Conservation (phyloP, 2,888 invertebrate species). For the Corbicula japonica region DNA sequence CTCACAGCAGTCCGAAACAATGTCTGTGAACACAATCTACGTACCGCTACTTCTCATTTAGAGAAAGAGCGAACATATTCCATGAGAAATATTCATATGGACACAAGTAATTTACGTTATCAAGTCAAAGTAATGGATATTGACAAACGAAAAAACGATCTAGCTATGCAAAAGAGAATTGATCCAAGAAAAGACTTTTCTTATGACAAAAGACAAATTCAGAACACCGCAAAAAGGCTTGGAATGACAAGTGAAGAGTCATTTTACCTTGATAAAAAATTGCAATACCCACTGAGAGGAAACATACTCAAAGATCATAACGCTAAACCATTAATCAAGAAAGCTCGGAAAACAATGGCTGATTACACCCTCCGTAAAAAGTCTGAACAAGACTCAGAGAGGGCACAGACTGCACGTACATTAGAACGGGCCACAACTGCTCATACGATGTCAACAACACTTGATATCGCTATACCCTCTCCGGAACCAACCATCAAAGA, state of each 20-base stretch:
- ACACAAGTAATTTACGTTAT: constrained; percentile 77
- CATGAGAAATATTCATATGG: constrained; percentile 75
- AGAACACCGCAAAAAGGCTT: constrained; percentile 74
- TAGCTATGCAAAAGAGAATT: constrained; percentile 77
- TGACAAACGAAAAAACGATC: constrained; percentile 76
- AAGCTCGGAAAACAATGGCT: constrained; percentile 73
- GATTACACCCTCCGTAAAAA: constrained; percentile 57
- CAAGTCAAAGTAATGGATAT: constrained; percentile 82
- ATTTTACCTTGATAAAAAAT: constrained; percentile 76
- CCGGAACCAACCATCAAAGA: constrained; percentile 44
- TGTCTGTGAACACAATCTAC: constrained; percentile 80
- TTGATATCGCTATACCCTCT: constrained; percentile 51
- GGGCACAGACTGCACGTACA: constrained; percentile 41
- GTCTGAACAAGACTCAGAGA: constrained; percentile 58
- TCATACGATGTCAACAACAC: constrained; percentile 63
- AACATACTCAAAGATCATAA: constrained; percentile 71
- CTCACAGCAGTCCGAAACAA: constrained; percentile 83
- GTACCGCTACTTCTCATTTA: constrained; percentile 66
- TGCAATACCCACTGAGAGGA: constrained; percentile 73
- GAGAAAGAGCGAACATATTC: constrained; percentile 72
- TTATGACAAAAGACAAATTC: constrained; percentile 78
- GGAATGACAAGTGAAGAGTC: constrained; percentile 74
- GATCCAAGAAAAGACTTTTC: constrained; percentile 78
- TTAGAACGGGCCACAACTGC: constrained; percentile 58
- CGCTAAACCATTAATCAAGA: constrained; percentile 76